Percentiles rank a stretch among this genome's conserved stretches.
Conservation (phyloP, 1,140 invertebrate genomes). For the Episyrphus balteatus region DNA sequence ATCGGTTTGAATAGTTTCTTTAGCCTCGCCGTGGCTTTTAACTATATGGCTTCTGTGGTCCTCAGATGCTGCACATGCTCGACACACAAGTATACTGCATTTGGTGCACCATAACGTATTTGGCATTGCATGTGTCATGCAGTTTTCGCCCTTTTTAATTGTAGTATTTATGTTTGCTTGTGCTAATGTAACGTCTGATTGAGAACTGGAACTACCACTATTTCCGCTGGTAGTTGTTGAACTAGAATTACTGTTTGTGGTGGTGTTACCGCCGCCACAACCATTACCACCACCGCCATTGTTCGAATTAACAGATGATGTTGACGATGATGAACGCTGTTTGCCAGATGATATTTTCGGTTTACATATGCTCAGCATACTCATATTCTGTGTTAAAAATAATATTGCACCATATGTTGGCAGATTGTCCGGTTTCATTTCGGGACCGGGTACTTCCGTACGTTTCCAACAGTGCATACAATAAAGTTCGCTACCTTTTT, state of each 20-base stretch:
- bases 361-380: slow-evolving; percentile 40
- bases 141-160: slow-evolving; percentile 42
- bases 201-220: slow-evolving; percentile 1
- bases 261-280: slow-evolving; percentile 5
- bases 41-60: slow-evolving; percentile 55
- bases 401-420: slow-evolving; percentile 54
- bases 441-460: slow-evolving; percentile 45
- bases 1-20: slow-evolving; percentile 52
- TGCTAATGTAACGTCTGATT: background rate
- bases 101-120: slow-evolving; percentile 58
- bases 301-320: slow-evolving; percentile 3
- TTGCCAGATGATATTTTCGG: background rate
- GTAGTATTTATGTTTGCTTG: background rate
- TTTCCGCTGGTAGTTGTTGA: slow-evolving; percentile 4
- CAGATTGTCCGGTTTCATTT: slow-evolving; percentile 49
- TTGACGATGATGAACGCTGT: slow-evolving; percentile 8
- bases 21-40: slow-evolving; percentile 54
- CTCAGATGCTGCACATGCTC: slow-evolving; percentile 51
- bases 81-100: slow-evolving; percentile 53
- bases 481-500: slow-evolving; percentile 50
- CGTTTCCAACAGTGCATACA: slow-evolving; percentile 59
- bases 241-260: background rate
- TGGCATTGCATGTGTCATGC: slow-evolving; percentile 60
- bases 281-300: background rate
- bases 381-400: slow-evolving; percentile 48